Percentiles rank a stretch among this genome's conserved stretches.
Conservation (phyloP, 1,140 invertebrate species). For the Ips typographus region DNA sequence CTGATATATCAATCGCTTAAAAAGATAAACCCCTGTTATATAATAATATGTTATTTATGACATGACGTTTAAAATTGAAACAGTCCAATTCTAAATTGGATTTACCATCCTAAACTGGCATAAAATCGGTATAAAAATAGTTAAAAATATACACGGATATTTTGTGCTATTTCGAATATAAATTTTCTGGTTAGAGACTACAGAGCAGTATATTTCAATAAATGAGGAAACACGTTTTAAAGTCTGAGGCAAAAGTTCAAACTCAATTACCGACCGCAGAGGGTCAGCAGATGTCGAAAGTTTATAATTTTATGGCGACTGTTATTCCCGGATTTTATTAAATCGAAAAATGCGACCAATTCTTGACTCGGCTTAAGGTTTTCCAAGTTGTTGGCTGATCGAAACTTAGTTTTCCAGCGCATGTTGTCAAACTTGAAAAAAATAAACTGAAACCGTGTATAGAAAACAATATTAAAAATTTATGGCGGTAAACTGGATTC, state of each 20-base stretch:
- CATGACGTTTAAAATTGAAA: not conserved
- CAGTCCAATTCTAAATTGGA: not conserved
- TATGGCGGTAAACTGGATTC: not conserved
- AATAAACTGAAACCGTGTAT: too few species aligned
- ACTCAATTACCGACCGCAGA: not conserved
- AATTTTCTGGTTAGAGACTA: not conserved
- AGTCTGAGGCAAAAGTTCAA: not conserved
- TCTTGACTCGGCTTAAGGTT: conserved; percentile 3
- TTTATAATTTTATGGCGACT: conserved; percentile 10
- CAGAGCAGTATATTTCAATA: too few species aligned
- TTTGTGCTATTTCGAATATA: not conserved
- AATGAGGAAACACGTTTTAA: too few species aligned
- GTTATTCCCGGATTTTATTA: conserved; percentile 12
- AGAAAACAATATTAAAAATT: not conserved
- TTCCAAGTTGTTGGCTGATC: not conserved
- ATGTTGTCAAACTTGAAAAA: too few species aligned
- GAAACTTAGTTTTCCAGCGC: too few species aligned
- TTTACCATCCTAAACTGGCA: not conserved
- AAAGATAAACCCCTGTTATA: too few species aligned
- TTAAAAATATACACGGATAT: not conserved
- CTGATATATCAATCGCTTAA: too few species aligned
- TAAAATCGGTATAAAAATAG: too few species aligned
- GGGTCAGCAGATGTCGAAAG: conserved; percentile 13
- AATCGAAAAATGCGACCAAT: not conserved
- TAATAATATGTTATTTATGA: too few species aligned